These are phyloP conservation scores for Melanostoma mellinum DNA, from an alignment of 2,888 invertebrate genomes.

Conservation along the genomic window DNA sequence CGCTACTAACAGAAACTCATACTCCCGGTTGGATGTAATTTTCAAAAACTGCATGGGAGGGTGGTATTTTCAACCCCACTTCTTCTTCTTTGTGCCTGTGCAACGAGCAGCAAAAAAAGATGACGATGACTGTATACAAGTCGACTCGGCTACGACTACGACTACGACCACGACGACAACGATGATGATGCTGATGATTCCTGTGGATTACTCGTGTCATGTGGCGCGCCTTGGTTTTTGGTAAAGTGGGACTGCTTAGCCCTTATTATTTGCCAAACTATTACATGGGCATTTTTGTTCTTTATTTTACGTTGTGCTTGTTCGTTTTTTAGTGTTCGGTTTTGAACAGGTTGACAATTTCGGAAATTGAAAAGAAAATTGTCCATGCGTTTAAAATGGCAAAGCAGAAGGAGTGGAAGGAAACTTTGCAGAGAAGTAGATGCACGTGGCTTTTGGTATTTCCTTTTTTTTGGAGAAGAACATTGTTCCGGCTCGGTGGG, in stretches of 20 bases:
- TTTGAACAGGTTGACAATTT: conserved; percentile 72
- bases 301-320: conserved; percentile 12
- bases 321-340: conserved; percentile 33
- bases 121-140: background rate
- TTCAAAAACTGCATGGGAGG: conserved; percentile 52
- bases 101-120: conserved; percentile 36
- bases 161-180: conserved; percentile 23
- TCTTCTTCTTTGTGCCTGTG: conserved; percentile 2
- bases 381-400: conserved; percentile 69
- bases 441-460: conserved; percentile 63
- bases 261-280: conserved; percentile 68
- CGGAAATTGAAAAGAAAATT: conserved; percentile 72
- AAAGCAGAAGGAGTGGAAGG: conserved; percentile 1
- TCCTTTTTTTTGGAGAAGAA: conserved; percentile 29
- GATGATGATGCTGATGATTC: conserved; percentile 69
- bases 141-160: conserved; percentile 12
- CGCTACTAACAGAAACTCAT: conserved; percentile 6
- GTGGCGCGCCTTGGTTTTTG: conserved; percentile 50
- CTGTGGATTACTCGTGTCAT: conserved; percentile 69
- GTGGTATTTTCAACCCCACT: conserved; percentile 42
- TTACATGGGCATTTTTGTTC: conserved; percentile 63
- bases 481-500: conserved; percentile 56
- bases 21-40: conserved; percentile 33
- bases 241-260: conserved; percentile 56
- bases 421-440: conserved; percentile 40